Evolutionary conservation across 2,113 vertebrate genomes (phyloP).

Genomic region (Nyctibius bracteatus): DNA sequence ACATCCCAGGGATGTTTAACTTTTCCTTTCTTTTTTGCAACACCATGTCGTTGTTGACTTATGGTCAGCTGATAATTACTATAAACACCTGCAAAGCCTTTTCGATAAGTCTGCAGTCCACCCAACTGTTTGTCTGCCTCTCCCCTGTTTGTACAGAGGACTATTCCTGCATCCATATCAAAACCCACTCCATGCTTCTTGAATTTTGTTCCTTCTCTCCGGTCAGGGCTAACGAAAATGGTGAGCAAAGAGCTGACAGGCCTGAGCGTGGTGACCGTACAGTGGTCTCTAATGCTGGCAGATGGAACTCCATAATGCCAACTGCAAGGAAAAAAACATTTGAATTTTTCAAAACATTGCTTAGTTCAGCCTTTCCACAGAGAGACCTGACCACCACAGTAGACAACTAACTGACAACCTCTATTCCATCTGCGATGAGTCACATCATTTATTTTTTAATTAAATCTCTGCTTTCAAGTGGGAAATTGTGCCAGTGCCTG

Average conservation of each 20-base stretch:
- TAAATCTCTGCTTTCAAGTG: not conserved
- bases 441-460: not conserved
- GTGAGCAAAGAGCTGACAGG: not conserved
- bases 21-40: slow-evolving; percentile 20
- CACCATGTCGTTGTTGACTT: not conserved
- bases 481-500: not conserved
- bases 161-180: not conserved
- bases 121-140: not conserved
- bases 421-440: not conserved
- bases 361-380: not conserved
- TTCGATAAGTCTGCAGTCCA: not conserved
- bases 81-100: not conserved
- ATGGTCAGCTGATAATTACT: not conserved
- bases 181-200: not conserved
- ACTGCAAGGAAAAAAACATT: not conserved
- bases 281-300: not conserved
- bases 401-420: not conserved
- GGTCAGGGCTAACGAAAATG: not conserved
- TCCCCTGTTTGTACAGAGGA: not conserved
- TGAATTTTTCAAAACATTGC: not conserved
- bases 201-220: not conserved
- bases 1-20: not conserved
- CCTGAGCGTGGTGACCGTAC: not conserved
- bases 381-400: not conserved
- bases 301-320: not conserved